Conservation (phyloP, 2,113 vertebrate genomes). For the Eurypyga helias region DNA sequence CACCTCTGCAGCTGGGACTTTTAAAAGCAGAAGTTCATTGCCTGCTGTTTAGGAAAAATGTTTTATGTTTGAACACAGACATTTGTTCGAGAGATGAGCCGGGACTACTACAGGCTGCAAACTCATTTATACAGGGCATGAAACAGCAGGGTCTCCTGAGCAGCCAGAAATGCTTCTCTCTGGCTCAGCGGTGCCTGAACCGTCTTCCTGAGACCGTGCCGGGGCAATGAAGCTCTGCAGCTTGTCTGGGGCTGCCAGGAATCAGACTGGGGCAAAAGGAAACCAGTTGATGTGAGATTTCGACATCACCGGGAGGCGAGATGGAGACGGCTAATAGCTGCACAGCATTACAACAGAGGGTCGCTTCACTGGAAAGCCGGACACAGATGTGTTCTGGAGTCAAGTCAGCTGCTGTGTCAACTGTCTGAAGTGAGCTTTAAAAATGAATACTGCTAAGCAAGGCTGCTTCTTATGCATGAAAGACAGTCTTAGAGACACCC, state of each 20-base stretch:
- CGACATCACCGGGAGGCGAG: not conserved
- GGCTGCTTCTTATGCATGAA: not conserved
- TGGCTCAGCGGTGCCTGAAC: not conserved
- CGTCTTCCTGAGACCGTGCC: not conserved
- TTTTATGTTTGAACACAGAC: not conserved
- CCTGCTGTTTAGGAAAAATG: not conserved
- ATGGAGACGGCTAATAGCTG: not conserved
- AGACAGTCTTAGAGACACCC: not conserved
- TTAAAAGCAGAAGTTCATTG: conserved; percentile 19
- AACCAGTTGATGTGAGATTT: not conserved
- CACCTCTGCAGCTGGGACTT: not conserved
- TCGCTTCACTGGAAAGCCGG: not conserved
- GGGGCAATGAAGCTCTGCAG: accelerated
- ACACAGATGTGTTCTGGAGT: not conserved
- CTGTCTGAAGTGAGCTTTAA: not conserved
- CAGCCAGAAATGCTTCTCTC: not conserved
- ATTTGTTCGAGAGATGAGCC: conserved; percentile 15
- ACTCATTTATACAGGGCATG: not conserved
- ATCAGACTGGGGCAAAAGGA: not conserved
- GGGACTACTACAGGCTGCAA: not conserved
- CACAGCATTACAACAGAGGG: not conserved
- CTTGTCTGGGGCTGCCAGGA: not conserved
- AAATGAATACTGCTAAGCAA: not conserved
- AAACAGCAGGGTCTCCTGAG: not conserved
- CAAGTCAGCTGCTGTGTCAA: conserved; percentile 36